Evolutionary conservation across 1,140 invertebrate species (phyloP), one percentile per base, ranked within the genome.

Genomic region (Drosophila ironensis): DNA sequence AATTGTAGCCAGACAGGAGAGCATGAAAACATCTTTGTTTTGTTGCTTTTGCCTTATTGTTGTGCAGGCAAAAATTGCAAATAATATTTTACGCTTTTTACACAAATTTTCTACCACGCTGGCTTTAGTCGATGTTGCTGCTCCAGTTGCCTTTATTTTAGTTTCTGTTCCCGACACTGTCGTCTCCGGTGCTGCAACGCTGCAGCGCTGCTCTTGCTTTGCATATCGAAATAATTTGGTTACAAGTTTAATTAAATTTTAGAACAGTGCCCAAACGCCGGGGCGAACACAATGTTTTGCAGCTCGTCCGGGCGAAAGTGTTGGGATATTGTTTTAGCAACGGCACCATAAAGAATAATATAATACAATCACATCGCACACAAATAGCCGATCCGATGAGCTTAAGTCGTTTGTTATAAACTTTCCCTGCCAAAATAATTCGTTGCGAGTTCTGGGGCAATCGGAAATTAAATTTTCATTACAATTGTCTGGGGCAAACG

Each of bases 201-300:
- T n/a, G n/a, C n/a, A n/a, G n/a, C n/a, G n/a, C n/a, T n/a, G n/a
- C n/a, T n/a, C 56, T 28, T 40, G 56, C 41, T 28, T 48, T 64
- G 70, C 68, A 72, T 72, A 72, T 72, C 59, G 68, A 64, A 72
- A 72, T 72, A 72, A 72, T 66, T 71, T 24, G 41, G 68, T 72
- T 72, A 72, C 68, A 57, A 72, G 68, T 72, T 72, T 72, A 72
- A 72, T 72, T 72, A 72, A 72, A 72, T 72, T 72, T 64, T 27
- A 22, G 40, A 51, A 33, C 51, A 60, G 48, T 46, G 60, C 44
- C 24, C 33, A 20, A 25, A 27, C n/a, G n/a, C n/a, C n/a, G n/a
- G n/a, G n/a, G n/a, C n/a, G n/a, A n/a, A n/a, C 57, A 53, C 41
- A 28, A 61, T 63, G 41, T 24, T 48, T 22, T 28, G 33, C 24